Evolutionary conservation across 2,797 vertebrate species (phyloP).

Genomic region (Astyanax mexicanus): DNA sequence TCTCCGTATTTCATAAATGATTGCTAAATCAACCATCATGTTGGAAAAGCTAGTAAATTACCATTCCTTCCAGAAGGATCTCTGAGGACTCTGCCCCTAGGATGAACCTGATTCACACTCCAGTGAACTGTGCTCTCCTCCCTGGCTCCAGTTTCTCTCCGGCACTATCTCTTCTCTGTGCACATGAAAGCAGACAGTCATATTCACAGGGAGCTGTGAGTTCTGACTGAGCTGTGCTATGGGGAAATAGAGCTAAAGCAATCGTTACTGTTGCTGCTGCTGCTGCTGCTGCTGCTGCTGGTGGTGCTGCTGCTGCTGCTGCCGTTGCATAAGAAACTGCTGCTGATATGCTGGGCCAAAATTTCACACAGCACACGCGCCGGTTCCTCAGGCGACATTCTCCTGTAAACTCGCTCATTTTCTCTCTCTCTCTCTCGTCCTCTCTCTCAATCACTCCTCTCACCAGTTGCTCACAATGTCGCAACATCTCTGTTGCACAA

Average conservation of each 20-base stretch:
- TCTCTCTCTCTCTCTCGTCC: neutral
- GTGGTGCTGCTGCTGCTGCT: neutral
- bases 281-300: too few species aligned
- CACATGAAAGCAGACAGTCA: slow-evolving; percentile 32
- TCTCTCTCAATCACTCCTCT: neutral
- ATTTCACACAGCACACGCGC: neutral
- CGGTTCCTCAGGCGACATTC: slow-evolving; percentile 25
- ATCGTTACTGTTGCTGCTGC: slow-evolving; percentile 27
- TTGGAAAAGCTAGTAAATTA: slow-evolving; percentile 26
- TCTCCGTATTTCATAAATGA: slow-evolving; percentile 21
- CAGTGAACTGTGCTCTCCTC: neutral
- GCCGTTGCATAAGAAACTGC: slow-evolving; percentile 33
- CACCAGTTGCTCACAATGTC: slow-evolving; percentile 21
- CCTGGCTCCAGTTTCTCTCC: slow-evolving; percentile 5
- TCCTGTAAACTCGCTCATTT: slow-evolving; percentile 5
- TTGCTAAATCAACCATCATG: slow-evolving; percentile 21
- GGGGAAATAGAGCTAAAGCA: slow-evolving; percentile 31
- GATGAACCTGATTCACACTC: slow-evolving; percentile 37
- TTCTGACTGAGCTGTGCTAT: slow-evolving; percentile 30
- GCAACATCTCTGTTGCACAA: slow-evolving; percentile 44
- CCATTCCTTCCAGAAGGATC: slow-evolving; percentile 31
- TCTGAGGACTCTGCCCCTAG: slow-evolving; percentile 36
- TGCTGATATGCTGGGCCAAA: slow-evolving; percentile 7
- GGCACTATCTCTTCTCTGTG: slow-evolving; percentile 23
- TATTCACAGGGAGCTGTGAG: slow-evolving; percentile 6